These are phyloP conservation scores for Pseudanteris insignis DNA, from an alignment of 2,888 invertebrate genomes.

Conservation along the genomic window DNA sequence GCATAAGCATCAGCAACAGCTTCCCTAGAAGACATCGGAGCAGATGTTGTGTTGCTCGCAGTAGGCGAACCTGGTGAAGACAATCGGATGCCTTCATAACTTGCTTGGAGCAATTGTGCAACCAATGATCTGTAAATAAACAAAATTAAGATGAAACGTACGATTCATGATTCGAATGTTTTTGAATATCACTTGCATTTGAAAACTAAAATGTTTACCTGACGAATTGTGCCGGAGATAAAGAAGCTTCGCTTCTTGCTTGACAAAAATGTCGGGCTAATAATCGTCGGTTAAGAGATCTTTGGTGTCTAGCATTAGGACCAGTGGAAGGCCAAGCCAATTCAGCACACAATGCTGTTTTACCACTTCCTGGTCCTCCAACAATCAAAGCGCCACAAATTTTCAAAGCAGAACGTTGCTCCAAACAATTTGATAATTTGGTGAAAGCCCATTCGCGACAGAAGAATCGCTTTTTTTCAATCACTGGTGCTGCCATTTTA, in stretches of 20 bases:
- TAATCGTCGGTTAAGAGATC: slow-evolving; percentile 79
- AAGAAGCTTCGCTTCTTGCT: slow-evolving; percentile 84
- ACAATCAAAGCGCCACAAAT: slow-evolving; percentile 89
- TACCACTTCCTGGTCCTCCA: slow-evolving; percentile 93
- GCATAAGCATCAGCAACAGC: slow-evolving; percentile 82
- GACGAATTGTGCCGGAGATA: slow-evolving; percentile 87
- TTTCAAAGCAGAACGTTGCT: slow-evolving; percentile 85
- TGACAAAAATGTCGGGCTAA: slow-evolving; percentile 89
- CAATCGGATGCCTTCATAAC: slow-evolving; percentile 57
- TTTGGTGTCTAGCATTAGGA: slow-evolving; percentile 75
- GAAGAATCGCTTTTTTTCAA: slow-evolving; percentile 80
- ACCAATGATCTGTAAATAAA: slow-evolving; percentile 73
- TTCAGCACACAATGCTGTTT: slow-evolving; percentile 89
- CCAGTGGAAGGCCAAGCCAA: slow-evolving; percentile 77
- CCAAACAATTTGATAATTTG: slow-evolving; percentile 90
- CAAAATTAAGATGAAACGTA: no score
- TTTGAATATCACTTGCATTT: no score
- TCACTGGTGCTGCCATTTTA: slow-evolving; percentile 64
- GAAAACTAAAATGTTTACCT: no score
- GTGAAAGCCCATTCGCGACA: slow-evolving; percentile 96
- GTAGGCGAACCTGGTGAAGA: slow-evolving; percentile 56
- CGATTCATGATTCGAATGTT: no score
- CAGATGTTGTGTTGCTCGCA: slow-evolving; percentile 66
- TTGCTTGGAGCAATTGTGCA: slow-evolving; percentile 79
- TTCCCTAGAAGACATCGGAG: slow-evolving; percentile 71